These are phyloP conservation scores for Blastobasis adustella DNA, from an alignment of 2,888 invertebrate species.

Conservation along the genomic window DNA sequence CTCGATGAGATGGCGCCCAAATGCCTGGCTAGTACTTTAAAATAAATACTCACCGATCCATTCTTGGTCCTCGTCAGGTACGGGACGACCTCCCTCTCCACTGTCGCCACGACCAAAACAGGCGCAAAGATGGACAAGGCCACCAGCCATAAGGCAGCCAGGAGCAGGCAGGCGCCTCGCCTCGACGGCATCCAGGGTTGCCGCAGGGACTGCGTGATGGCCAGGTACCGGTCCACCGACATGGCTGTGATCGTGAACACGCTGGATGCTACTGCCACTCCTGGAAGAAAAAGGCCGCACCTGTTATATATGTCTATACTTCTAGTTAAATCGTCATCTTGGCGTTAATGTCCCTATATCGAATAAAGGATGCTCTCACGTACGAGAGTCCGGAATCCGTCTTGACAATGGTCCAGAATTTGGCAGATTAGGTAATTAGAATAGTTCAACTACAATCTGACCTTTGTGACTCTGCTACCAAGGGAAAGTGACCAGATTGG, in stretches of 20 bases:
- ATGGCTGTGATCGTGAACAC: constrained; percentile 87
- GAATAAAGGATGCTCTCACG: no score
- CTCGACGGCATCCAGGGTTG: constrained; percentile 82
- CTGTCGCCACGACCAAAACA: constrained; percentile 69
- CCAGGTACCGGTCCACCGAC: constrained; percentile 84
- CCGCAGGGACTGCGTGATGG: constrained; percentile 83
- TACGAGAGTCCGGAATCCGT: no score
- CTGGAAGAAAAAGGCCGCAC: constrained; percentile 48
- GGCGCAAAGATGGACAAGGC: constrained; percentile 81
- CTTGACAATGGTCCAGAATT: no score
- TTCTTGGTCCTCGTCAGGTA: constrained; percentile 43
- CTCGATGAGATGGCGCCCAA: neutral
- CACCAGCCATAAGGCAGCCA: constrained; percentile 78
- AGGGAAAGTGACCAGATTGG: no score
- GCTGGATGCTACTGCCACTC: constrained; percentile 85
- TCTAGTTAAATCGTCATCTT: no score
- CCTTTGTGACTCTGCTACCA: no score
- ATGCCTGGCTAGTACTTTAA: no score
- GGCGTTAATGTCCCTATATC: no score
- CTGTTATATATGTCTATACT: no score
- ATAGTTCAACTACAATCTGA: no score
- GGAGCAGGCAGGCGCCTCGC: constrained; percentile 78
- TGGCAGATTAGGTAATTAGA: no score
- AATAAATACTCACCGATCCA: constrained; percentile 47
- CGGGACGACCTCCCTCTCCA: constrained; percentile 55